Percentiles rank a stretch among this genome's conserved stretches.
phyloP scores from a whole-genome alignment of 1,140 invertebrate species.

The Zaprionus ornatus region DNA sequence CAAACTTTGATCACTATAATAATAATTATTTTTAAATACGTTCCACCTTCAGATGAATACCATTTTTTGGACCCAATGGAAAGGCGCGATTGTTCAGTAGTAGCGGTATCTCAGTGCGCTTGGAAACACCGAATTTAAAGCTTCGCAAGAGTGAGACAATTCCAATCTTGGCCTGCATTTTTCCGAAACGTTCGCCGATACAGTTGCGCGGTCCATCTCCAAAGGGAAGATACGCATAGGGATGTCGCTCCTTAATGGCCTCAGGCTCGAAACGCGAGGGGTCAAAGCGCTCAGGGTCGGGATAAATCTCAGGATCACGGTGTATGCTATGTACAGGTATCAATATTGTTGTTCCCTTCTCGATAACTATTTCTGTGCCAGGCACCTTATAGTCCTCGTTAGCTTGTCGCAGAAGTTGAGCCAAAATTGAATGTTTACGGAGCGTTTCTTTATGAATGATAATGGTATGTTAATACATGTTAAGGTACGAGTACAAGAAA shows the following conservation, averaged over 20 bases:
- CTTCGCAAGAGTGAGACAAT: constrained; percentile 83
- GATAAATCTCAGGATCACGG: constrained; percentile 85
- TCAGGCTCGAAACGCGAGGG: constrained; percentile 86
- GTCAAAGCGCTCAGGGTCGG: constrained; percentile 86
- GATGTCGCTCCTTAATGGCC: constrained; percentile 83
- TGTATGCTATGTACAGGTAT: constrained; percentile 87
- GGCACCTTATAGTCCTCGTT: constrained; percentile 85
- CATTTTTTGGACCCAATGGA: constrained; percentile 27
- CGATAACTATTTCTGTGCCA: constrained; percentile 81
- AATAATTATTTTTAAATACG: neutral
- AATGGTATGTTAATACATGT: neutral
- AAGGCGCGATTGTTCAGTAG: constrained; percentile 16
- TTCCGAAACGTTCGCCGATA: constrained; percentile 86
- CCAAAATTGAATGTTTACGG: constrained; percentile 84
- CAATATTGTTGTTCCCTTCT: constrained; percentile 85
- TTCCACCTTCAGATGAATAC: constrained; percentile 38
- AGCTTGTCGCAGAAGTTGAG: constrained; percentile 83
- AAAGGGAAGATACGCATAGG: constrained; percentile 87
- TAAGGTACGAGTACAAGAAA: neutral
- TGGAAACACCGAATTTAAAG: constrained; percentile 68
- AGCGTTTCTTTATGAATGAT: constrained; percentile 75
- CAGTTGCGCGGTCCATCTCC: constrained; percentile 89
- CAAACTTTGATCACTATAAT: neutral
- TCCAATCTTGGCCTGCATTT: constrained; percentile 85
- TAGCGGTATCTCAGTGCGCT: constrained; percentile 54